Percentiles rank a stretch among this genome's conserved stretches.
phyloP scores from a whole-genome alignment of 2,113 vertebrate species.

The Callorhinus ursinus region DNA sequence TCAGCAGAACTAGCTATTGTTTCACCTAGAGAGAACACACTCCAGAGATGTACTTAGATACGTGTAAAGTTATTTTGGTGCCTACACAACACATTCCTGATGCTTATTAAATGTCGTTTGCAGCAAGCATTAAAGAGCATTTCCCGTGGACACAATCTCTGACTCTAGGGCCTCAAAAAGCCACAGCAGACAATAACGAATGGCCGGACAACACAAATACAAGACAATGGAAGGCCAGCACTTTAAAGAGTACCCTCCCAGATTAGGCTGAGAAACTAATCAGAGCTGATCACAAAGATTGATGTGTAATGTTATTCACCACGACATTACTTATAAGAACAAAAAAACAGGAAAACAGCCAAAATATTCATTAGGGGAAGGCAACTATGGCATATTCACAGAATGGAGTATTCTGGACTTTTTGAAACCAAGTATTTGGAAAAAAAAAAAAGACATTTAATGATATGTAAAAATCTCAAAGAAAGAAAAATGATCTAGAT shows the following conservation, averaged over 20 bases:
- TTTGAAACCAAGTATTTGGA: conserved; percentile 1
- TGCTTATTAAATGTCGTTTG: conserved; percentile 61
- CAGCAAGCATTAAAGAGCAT: conserved; percentile 21
- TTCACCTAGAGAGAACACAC: neutral
- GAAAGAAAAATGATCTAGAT: neutral
- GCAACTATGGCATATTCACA: neutral
- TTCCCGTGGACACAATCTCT: conserved; percentile 42
- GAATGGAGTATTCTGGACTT: neutral
- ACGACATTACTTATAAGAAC: neutral
- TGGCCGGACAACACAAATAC: neutral
- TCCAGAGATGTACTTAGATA: neutral
- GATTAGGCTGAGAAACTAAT: neutral
- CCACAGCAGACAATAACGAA: neutral
- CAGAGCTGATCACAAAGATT: conserved; percentile 11
- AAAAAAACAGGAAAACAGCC: neutral
- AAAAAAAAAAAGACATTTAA: neutral
- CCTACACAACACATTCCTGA: conserved; percentile 39
- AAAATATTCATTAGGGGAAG: neutral
- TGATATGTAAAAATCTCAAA: conserved; percentile 4
- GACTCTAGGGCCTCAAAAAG: conserved; percentile 11
- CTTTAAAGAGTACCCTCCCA: neutral
- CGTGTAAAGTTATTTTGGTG: neutral
- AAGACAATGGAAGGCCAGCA: neutral
- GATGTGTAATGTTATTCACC: neutral
- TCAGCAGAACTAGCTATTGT: neutral